Conservation (phyloP, 2,888 invertebrate species). For the Phyllotreta striolata region DNA sequence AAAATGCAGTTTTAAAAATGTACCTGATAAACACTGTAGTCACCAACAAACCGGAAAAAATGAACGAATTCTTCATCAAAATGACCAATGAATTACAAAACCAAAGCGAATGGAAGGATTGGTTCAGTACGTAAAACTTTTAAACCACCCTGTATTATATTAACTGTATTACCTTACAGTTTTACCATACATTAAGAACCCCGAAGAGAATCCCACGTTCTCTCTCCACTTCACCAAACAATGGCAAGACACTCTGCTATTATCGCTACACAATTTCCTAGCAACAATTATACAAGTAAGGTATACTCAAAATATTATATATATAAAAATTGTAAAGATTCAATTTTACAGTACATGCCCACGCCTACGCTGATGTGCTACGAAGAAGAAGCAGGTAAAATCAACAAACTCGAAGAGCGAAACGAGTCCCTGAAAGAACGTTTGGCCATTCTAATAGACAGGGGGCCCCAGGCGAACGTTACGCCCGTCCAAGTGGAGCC, state of each 20-base stretch:
- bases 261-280: slow-evolving; percentile 91
- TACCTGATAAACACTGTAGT: slow-evolving; percentile 88
- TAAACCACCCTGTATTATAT: slow-evolving; percentile 6
- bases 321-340: not conserved
- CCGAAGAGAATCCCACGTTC: slow-evolving; percentile 89
- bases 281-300: slow-evolving; percentile 82
- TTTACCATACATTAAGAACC: slow-evolving; percentile 88
- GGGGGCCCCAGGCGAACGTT: slow-evolving; percentile 60
- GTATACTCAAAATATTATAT: not conserved
- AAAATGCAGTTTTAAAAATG: slow-evolving; percentile 85
- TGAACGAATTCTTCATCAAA: slow-evolving; percentile 88
- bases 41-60: slow-evolving; percentile 83
- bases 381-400: slow-evolving; percentile 83
- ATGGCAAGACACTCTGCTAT: slow-evolving; percentile 94
- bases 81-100: slow-evolving; percentile 87
- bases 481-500: slow-evolving; percentile 73
- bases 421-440: slow-evolving; percentile 74
- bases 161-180: slow-evolving; percentile 66
- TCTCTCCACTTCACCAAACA: slow-evolving; percentile 88
- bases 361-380: slow-evolving; percentile 85
- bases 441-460: slow-evolving; percentile 64
- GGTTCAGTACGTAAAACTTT: slow-evolving; percentile 83
- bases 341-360: slow-evolving; percentile 76
- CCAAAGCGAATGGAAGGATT: slow-evolving; percentile 94
- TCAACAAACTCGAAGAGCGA: slow-evolving; percentile 85